Conservation (phyloP, 2,888 invertebrate species). For the Diaperis boleti region DNA sequence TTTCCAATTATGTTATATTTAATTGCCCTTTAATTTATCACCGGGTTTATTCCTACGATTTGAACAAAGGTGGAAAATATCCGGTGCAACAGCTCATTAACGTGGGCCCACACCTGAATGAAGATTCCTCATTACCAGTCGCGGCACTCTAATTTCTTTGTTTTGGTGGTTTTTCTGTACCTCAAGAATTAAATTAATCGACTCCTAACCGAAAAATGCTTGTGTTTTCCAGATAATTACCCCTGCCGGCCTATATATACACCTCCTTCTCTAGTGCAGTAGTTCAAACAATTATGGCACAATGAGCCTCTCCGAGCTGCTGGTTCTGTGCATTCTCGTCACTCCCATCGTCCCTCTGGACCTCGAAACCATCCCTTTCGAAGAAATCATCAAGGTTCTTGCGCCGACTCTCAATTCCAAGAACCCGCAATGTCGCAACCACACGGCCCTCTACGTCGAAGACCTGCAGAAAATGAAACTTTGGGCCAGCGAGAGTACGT, state of each 20-base stretch:
- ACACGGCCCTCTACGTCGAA: conserved; percentile 52
- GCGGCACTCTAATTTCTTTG: too few species aligned
- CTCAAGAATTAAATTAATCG: too few species aligned
- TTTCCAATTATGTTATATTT: too few species aligned
- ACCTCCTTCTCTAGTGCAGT: not conserved
- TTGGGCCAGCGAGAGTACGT: conserved; percentile 59
- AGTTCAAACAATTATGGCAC: not conserved
- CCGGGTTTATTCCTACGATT: too few species aligned
- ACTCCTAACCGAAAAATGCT: too few species aligned
- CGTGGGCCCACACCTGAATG: too few species aligned
- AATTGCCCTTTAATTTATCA: too few species aligned
- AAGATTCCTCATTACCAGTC: too few species aligned
- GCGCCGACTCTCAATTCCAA: conserved; percentile 49
- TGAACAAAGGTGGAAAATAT: too few species aligned
- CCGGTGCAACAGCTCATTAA: too few species aligned
- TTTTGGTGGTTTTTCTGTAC: too few species aligned
- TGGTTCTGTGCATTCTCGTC: conserved; percentile 1
- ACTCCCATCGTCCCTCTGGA: not conserved
- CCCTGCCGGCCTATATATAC: not conserved
- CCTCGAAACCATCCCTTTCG: conserved; percentile 9
- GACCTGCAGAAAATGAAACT: conserved; percentile 52
- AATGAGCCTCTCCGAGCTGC: not conserved
- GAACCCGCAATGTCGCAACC: conserved; percentile 51
- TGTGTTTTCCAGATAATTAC: not conserved
- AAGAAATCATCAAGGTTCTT: conserved; percentile 43